Evolutionary conservation across 2,113 vertebrate genomes (phyloP).

Genomic region (Pygoscelis antarcticus): DNA sequence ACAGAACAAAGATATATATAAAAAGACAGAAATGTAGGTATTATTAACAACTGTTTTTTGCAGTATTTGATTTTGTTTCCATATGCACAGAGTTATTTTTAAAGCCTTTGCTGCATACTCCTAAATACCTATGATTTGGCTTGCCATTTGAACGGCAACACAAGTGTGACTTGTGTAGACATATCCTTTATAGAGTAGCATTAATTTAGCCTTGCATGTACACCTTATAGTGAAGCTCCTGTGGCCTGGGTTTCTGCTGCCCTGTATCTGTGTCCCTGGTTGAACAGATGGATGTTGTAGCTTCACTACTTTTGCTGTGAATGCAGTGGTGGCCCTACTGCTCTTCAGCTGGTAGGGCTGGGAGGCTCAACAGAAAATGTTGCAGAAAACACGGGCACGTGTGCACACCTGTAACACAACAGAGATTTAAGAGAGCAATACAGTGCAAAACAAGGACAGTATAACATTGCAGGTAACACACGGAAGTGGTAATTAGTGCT

Average conservation of each 20-base stretch:
- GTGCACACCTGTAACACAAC: not conserved
- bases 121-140: not conserved
- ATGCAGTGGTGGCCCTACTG: not conserved
- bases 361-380: not conserved
- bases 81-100: not conserved
- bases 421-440: not conserved
- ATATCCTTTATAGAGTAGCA: not conserved
- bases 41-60: not conserved
- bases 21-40: not conserved
- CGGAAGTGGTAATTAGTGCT: not conserved
- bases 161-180: not conserved
- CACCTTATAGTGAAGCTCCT: not conserved
- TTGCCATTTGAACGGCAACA: not conserved
- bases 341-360: not conserved
- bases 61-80: not conserved
- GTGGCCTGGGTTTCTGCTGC: not conserved
- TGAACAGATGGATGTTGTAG: not conserved
- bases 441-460: not conserved
- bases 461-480: not conserved
- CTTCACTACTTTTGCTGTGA: not conserved
- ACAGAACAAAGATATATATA: not conserved
- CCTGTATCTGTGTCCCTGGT: not conserved
- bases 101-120: not conserved
- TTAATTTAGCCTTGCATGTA: not conserved
- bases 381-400: accelerated